Conservation (phyloP, 2,797 vertebrate genomes). For the Sebastes umbrosus region DNA sequence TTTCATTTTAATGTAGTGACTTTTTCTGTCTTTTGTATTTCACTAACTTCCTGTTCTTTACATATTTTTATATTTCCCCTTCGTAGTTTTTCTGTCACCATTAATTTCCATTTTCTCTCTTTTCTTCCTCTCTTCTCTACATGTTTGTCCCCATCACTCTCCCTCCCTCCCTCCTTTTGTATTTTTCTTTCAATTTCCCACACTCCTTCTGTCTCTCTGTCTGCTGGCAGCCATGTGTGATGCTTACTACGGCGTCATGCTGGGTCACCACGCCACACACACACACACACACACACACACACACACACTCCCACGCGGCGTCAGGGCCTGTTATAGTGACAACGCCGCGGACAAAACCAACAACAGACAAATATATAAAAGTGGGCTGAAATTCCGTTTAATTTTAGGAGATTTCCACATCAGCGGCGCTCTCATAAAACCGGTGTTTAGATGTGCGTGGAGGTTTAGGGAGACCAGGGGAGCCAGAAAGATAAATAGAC, state of each 20-base stretch:
- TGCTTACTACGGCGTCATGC: constrained; percentile 75
- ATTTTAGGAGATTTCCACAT: constrained; percentile 77
- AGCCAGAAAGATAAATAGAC: constrained; percentile 75
- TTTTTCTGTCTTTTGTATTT: neutral
- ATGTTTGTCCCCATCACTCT: neutral
- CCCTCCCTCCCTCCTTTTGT: constrained; percentile 20
- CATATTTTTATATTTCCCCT: neutral
- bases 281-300: constrained; percentile 44
- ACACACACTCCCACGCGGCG: constrained; percentile 67
- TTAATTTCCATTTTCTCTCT: neutral
- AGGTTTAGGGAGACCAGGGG: constrained; percentile 69
- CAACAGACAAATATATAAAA: constrained; percentile 72
- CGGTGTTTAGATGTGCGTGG: constrained; percentile 66
- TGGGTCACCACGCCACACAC: constrained; percentile 71
- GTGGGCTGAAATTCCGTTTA: constrained; percentile 68
- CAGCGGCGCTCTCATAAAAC: constrained; percentile 54
- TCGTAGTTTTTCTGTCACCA: neutral
- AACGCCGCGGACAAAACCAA: constrained; percentile 66
- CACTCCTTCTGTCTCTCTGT: constrained; percentile 54
- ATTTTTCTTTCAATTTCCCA: constrained; percentile 58
- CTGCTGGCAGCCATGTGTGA: constrained; percentile 69
- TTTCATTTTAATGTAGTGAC: too few species aligned
- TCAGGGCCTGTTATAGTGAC: constrained; percentile 75
- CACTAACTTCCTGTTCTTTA: neutral
- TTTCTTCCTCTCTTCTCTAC: neutral